These are phyloP conservation scores for Dissostichus mawsoni DNA, from an alignment of 2,113 vertebrate genomes.

Conservation along the genomic window DNA sequence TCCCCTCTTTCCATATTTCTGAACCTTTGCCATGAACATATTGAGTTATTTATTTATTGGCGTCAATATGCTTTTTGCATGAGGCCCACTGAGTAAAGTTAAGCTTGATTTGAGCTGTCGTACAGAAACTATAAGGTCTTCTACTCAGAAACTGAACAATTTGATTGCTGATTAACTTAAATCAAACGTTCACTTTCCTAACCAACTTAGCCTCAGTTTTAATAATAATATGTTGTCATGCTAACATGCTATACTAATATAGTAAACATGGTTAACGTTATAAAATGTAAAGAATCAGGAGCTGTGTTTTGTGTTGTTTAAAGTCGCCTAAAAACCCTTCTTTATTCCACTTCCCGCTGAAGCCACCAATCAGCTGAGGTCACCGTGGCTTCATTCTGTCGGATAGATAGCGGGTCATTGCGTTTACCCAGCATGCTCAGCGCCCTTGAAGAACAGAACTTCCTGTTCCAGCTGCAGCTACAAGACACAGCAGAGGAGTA, in stretches of 20 bases:
- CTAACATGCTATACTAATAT: too few relatives aligned
- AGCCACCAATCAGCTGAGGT: conserved; percentile 92
- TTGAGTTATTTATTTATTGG: neutral
- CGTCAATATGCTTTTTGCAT: neutral
- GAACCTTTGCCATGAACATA: neutral
- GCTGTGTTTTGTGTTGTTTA: neutral
- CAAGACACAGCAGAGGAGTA: conserved; percentile 85
- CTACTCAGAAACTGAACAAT: neutral
- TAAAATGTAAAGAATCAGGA: neutral
- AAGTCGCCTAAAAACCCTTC: neutral
- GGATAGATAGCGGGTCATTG: conserved; percentile 80
- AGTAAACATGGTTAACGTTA: too few relatives aligned
- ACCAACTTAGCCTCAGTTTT: neutral
- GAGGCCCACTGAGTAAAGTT: neutral
- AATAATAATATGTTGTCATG: neutral
- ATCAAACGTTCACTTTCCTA: too few relatives aligned
- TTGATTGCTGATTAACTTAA: neutral
- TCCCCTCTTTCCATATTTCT: neutral
- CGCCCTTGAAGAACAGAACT: conserved; percentile 91
- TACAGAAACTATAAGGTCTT: neutral
- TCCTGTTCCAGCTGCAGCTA: conserved; percentile 90
- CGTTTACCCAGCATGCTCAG: conserved; percentile 87
- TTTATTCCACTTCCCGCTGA: neutral
- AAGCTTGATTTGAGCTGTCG: neutral
- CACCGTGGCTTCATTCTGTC: conserved; percentile 89